Conservation (phyloP, 2,888 invertebrate genomes). For the Eulithis testata region DNA sequence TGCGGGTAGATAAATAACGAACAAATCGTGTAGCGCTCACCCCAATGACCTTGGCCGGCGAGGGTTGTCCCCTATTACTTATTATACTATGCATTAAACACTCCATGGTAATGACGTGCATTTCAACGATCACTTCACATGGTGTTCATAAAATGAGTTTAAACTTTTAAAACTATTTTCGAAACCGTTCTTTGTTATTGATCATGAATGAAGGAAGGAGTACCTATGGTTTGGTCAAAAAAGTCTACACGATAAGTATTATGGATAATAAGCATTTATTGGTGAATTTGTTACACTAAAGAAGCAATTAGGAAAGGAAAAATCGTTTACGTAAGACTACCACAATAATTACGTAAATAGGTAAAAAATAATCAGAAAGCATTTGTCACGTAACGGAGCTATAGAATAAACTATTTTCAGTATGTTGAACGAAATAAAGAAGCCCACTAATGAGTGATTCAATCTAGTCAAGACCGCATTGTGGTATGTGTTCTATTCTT, state of each 20-base stretch:
- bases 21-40: conserved; percentile 39
- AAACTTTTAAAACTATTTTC: conserved; percentile 10
- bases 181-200: too few relatives aligned
- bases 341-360: too few relatives aligned
- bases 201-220: too few relatives aligned
- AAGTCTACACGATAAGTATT: too few relatives aligned
- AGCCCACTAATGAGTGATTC: conserved; percentile 37
- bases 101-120: conserved; percentile 39
- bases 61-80: conserved; percentile 42
- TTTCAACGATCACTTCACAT: conserved; percentile 29
- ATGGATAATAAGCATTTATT: too few relatives aligned
- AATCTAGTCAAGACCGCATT: conserved; percentile 35
- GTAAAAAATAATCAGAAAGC: not conserved
- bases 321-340: too few relatives aligned
- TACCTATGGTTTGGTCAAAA: too few relatives aligned
- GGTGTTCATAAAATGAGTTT: conserved; percentile 6
- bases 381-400: conserved; percentile 6
- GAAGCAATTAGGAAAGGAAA: too few relatives aligned
- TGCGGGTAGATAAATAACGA: conserved; percentile 35
- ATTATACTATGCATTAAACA: conserved; percentile 35
- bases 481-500: conserved; percentile 38
- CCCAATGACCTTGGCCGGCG: conserved; percentile 42
- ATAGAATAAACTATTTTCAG: conserved; percentile 15
- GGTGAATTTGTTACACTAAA: too few relatives aligned
- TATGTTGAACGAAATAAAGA: conserved; percentile 22